Conservation (phyloP, 2,113 vertebrate genomes). For the Scomber scombrus region DNA sequence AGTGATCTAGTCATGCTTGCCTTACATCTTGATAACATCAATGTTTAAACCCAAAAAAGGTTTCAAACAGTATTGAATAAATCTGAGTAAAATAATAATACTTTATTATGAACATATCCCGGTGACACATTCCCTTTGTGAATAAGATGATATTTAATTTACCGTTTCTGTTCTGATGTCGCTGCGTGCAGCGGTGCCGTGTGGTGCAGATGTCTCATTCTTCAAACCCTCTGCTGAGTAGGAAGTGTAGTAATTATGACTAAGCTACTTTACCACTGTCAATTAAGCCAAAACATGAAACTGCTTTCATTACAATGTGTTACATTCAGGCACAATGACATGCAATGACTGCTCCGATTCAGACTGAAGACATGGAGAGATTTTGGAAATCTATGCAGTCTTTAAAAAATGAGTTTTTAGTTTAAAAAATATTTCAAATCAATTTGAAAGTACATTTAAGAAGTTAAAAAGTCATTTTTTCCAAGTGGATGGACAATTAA, state of each 20-base stretch:
- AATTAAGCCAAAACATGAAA: slow-evolving; percentile 19
- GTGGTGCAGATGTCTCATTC: slow-evolving; percentile 28
- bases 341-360: neutral
- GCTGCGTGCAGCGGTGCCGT: neutral
- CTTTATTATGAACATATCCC: neutral
- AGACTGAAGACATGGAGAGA: neutral
- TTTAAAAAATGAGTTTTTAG: neutral
- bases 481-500: too few species aligned
- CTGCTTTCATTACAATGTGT: slow-evolving; percentile 11
- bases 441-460: neutral
- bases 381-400: neutral
- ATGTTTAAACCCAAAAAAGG: neutral
- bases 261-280: slow-evolving; percentile 5
- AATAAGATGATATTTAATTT: slow-evolving; percentile 16
- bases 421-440: neutral
- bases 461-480: too few species aligned
- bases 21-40: neutral
- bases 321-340: slow-evolving; percentile 1
- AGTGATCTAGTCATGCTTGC: neutral
- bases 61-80: neutral
- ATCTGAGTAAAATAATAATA: neutral
- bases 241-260: slow-evolving; percentile 29
- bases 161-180: slow-evolving; percentile 13
- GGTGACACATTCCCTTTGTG: neutral
- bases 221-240: slow-evolving; percentile 26